These are phyloP conservation scores for Hydrocynus forskahlii DNA, from an alignment of 2,797 vertebrate species.

Conservation along the genomic window DNA sequence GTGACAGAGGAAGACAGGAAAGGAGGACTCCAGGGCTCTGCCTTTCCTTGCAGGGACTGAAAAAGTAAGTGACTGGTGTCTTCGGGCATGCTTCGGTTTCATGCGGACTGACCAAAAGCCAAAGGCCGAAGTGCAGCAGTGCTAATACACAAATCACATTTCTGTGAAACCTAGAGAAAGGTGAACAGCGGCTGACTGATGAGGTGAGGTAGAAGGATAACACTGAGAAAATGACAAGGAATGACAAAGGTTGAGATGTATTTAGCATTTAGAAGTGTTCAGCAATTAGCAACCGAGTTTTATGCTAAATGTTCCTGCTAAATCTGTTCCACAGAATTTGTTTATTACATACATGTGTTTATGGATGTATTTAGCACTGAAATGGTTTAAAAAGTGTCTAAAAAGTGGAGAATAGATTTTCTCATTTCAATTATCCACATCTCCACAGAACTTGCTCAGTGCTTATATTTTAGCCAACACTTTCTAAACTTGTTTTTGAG, in stretches of 20 bases:
- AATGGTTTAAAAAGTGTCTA: no score
- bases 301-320: not conserved
- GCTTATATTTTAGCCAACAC: no score
- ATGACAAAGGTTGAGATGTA: not conserved
- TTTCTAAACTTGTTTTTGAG: no score
- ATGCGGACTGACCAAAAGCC: constrained; percentile 67
- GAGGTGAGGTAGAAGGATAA: not conserved
- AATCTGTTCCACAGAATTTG: not conserved
- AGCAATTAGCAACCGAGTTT: not conserved
- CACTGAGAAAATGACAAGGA: not conserved
- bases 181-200: not conserved
- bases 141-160: constrained; percentile 27
- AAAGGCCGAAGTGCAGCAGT: constrained; percentile 45
- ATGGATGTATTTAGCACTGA: no score
- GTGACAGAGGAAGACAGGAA: constrained; percentile 49
- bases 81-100: constrained; percentile 68
- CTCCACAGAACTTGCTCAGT: no score
- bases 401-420: no score
- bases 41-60: constrained; percentile 51
- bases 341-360: not conserved
- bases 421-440: no score
- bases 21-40: constrained; percentile 52
- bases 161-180: constrained; percentile 5
- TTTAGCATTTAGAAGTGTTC: not conserved
- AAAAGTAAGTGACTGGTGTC: constrained; percentile 60